A percentile compares a stretch with the other conserved stretches of the same genome.
phyloP scores from a whole-genome alignment of 1,140 invertebrate genomes.

The Bombus vancouverensis region DNA sequence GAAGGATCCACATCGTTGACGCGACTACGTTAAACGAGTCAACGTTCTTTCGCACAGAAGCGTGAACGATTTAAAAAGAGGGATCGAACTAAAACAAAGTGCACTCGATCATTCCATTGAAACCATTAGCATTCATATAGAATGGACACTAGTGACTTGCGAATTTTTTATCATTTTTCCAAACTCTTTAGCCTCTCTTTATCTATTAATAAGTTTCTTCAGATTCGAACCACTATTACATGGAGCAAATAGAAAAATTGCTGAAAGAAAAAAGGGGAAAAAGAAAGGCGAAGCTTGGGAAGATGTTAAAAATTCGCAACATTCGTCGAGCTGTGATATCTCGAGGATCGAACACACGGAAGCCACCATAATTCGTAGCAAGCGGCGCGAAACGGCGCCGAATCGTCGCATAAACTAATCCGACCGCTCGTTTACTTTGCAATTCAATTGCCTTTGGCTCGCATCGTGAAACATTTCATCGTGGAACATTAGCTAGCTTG shows the following conservation, averaged over 20 bases:
- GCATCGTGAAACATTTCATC: not conserved
- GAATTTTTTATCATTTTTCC: not conserved
- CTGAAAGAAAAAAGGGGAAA: rapidly evolving
- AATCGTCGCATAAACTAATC: not conserved
- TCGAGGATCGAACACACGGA: not conserved
- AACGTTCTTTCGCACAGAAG: not conserved
- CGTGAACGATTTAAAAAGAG: not conserved
- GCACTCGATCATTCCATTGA: not conserved
- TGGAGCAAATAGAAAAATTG: too few relatives aligned
- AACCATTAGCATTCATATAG: not conserved
- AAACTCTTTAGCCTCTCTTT: not conserved
- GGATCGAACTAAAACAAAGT: too few relatives aligned
- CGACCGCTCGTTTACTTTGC: not conserved
- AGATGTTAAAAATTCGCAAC: not conserved
- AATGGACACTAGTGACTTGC: too few relatives aligned
- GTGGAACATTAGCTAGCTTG: not conserved
- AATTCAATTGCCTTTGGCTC: not conserved
- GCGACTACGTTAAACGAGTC: not conserved
- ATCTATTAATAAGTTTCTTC: not conserved
- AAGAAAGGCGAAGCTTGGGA: not conserved
- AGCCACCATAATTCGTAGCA: not conserved
- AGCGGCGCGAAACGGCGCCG: not conserved
- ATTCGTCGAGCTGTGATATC: not conserved
- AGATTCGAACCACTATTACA: too few relatives aligned
- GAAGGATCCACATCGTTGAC: not conserved